Conservation (phyloP, 2,888 invertebrate genomes). For the Acholoe squamosa region DNA sequence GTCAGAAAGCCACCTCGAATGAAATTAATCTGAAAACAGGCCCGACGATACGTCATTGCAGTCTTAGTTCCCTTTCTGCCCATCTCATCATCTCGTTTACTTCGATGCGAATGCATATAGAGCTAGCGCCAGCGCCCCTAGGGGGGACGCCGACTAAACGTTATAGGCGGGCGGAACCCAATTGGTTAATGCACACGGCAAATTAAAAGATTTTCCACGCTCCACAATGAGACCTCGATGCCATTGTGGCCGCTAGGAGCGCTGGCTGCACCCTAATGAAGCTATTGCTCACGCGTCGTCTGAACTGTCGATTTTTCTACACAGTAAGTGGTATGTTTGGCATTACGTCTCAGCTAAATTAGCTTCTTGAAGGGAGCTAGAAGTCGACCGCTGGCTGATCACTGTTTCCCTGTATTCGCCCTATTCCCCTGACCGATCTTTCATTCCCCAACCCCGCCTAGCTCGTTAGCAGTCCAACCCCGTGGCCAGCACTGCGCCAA, state of each 20-base stretch:
- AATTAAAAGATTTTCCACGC: constrained; percentile 49
- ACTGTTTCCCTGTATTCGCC: not conserved
- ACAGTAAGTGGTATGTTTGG: constrained; percentile 58
- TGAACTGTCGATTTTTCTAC: constrained; percentile 13
- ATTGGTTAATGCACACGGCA: constrained; percentile 57
- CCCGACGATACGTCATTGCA: not conserved
- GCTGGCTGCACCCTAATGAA: constrained; percentile 44
- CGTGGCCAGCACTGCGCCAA: not conserved
- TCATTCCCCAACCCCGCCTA: not conserved
- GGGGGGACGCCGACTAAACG: constrained; percentile 25
- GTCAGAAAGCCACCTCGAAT: constrained; percentile 41
- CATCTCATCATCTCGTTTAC: constrained; percentile 49
- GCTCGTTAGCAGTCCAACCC: not conserved
- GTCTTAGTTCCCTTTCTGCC: not conserved
- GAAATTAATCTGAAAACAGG: constrained; percentile 62
- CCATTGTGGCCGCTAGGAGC: constrained; percentile 46
- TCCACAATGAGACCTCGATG: constrained; percentile 26
- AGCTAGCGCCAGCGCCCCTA: too few relatives aligned
- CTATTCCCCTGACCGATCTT: not conserved
- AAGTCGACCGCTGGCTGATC: constrained; percentile 25
- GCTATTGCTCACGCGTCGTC: constrained; percentile 50
- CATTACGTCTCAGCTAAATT: constrained; percentile 47
- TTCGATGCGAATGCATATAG: constrained; percentile 14
- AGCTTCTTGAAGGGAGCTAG: constrained; percentile 16
- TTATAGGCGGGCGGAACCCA: constrained; percentile 6